Base-by-base conservation (phyloP, 2,888 invertebrate genomes). In the Siphlonurus alternatus region DNA sequence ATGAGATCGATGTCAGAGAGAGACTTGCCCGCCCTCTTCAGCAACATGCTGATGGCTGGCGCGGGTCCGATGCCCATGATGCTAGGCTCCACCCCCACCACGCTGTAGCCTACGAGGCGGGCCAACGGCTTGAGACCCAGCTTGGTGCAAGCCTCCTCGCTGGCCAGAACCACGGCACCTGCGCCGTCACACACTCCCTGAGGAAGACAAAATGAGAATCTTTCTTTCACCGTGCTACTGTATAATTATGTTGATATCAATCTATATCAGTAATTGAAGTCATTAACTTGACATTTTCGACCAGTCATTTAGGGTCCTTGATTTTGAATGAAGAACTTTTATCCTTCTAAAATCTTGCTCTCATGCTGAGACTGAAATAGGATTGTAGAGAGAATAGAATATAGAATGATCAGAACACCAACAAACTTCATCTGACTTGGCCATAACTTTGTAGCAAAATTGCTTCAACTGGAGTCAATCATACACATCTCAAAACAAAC, bases 41-140 rank as follows among this genome's bases (percentile, higher is more conserved):
- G 82, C 23, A 97, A 80, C 73, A 88, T 88, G 72, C 86, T 82
- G 63, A 98, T 97, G 22, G 99, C 95, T 0, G 94, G 89, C 22
- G 91, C 95, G 2, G 98, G 98, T 0, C 97, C 97, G 70, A 96
- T 88, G 64, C 97, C 98, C 98, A 99, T 99, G 71, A 99, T 94
- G 73, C 86, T 87, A 59, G 99, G 99, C 71, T 97, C 97, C 60
- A 96, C 96, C 63, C 96, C 96, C 67, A 95, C 91, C 70, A 87
- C 82, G n/a, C 91, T 86, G 79, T 93, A 99, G 54, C 89, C 94
- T 7, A 93, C 87, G 20, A 99, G 79, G 66, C 96, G 83, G 1
- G 96, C 98, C 64, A 99, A 78, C 0, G 98, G 98, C 72, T 85
- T 91, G 61, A 97, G 79, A 68, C 85, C 86, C 71, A 88, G 79